Evolutionary conservation across 2,113 vertebrate species (phyloP).

Genomic region (Nestor notabilis): DNA sequence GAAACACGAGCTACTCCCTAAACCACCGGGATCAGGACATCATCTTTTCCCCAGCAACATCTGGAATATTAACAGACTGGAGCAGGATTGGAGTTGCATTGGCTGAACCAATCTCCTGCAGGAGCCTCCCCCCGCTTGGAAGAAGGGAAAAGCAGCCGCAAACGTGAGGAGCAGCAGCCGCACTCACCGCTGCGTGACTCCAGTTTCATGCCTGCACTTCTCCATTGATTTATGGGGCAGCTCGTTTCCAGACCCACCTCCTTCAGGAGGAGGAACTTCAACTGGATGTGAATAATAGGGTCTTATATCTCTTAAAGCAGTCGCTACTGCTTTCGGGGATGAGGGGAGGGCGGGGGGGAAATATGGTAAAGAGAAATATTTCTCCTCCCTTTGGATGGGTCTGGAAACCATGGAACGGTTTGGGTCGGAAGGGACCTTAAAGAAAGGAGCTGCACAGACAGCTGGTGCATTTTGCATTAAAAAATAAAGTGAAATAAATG

Average conservation of each 20-base stretch:
- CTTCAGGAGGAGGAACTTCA: conserved; percentile 41
- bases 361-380: background rate
- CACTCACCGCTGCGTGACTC: conserved; percentile 2
- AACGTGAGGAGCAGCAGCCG: conserved; percentile 14
- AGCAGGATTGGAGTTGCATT: background rate
- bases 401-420: background rate
- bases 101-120: conserved; percentile 26
- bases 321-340: background rate
- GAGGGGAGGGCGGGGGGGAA: background rate
- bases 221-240: conserved; percentile 51
- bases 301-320: conserved; percentile 21
- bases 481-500: background rate
- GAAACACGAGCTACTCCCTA: background rate
- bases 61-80: conserved; percentile 46
- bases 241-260: conserved; percentile 44
- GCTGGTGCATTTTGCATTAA: background rate
- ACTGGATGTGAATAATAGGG: background rate
- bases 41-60: conserved; percentile 55
- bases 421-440: background rate
- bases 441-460: background rate
- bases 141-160: background rate
- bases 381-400: background rate
- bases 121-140: conserved; percentile 18
- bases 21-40: background rate
- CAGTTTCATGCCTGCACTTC: background rate